Evolutionary conservation across 2,888 invertebrate species (phyloP).

Genomic region (Napeogenes sylphis): DNA sequence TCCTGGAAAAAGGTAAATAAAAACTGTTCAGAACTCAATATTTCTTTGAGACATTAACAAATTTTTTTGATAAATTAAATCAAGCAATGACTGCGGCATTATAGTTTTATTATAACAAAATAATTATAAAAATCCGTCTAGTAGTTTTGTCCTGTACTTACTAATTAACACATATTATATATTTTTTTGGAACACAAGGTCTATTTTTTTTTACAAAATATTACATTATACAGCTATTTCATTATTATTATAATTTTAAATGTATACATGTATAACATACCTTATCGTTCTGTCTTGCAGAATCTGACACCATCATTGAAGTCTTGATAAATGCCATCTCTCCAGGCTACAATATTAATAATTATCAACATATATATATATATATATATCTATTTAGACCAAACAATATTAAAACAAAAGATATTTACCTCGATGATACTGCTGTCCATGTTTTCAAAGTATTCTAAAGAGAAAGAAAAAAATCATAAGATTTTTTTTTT

Average conservation of each 20-base stretch:
- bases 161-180: too few species aligned
- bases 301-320: constrained; percentile 42
- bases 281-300: constrained; percentile 45
- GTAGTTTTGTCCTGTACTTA: too few species aligned
- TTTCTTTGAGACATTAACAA: too few species aligned
- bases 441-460: constrained; percentile 42
- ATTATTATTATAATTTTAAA: too few species aligned
- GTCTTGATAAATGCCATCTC: constrained; percentile 44
- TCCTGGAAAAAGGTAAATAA: not conserved
- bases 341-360: constrained; percentile 35
- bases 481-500: not conserved
- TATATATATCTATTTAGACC: not conserved
- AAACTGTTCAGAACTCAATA: too few species aligned
- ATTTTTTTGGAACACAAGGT: too few species aligned
- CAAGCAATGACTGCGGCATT: too few species aligned
- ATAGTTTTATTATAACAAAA: too few species aligned
- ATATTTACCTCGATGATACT: constrained; percentile 39
- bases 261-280: not conserved
- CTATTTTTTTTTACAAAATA: too few species aligned
- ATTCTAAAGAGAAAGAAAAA: constrained; percentile 47
- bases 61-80: too few species aligned
- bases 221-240: too few species aligned
- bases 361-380: not conserved
- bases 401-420: constrained; percentile 8
- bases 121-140: too few species aligned